Evolutionary conservation across 2,888 invertebrate genomes (phyloP), one percentile per base, ranked within the genome.

Genomic region (Patella caerulea): DNA sequence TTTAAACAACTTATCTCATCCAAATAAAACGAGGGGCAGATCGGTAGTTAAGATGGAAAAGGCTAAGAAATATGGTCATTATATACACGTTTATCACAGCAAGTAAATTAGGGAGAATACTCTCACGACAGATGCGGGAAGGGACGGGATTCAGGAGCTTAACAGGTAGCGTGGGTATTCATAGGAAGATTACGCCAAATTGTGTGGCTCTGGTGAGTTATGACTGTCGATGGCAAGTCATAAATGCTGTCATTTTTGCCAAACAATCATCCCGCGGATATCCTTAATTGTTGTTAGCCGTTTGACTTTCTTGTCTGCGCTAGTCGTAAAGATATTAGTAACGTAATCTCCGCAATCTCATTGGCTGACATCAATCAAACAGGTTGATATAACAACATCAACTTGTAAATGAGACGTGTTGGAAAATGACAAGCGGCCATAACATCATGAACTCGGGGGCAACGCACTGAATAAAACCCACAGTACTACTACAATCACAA

Each of bases 371-470:
- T 24, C 65, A 65, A 65, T 65, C 65, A 65, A 65, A 65, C 65
- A 65, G 65, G 65, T 65, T 65, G 65, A 65, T 65, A 65, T 24
- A 19, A 24, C 19, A 65, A 65, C 65, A 65, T 65, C 65, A 65
- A 65, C 65, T 65, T 65, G 65, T 65, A 65, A 65, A 65, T 65
- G 65, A 65, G 65, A 24, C 24, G 65, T 14, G 65, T 65, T 65
- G 24, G 24, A 24, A 65, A 65, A 24, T 24, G 65, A 65, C 65
- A 65, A 24, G 24, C 19, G 24, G 19, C 65, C 24, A 14, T 65
- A 65, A 65, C 65, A 24, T 24, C 24, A 24, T 65, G 65, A 65
- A 65, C 65, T 24, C 19, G 3, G 65, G 45, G 65, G 65, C 65
- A 65, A 24, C 19, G 12, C 24, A 65, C 65, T 65, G 65, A 65